Conservation (phyloP, 2,888 invertebrate species). For the Drosophila vallismaia region DNA sequence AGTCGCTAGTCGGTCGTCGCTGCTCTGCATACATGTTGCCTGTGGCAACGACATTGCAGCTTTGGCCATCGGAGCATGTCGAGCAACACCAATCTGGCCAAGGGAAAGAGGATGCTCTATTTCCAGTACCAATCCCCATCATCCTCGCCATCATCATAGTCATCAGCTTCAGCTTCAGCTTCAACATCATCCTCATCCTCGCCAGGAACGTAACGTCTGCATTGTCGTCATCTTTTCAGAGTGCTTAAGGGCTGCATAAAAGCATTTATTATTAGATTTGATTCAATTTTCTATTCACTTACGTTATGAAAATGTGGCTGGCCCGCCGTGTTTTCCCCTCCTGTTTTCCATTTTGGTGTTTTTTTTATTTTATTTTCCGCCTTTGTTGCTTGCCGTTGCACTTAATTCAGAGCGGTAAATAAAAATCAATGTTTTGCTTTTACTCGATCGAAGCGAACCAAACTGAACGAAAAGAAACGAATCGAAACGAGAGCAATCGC, state of each 20-base stretch:
- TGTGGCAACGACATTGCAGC: constrained; percentile 50
- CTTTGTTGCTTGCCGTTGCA: constrained; percentile 41
- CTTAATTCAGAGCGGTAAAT: constrained; percentile 72
- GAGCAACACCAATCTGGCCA: constrained; percentile 65
- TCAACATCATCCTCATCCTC: constrained; percentile 13
- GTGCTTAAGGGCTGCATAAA: constrained; percentile 79
- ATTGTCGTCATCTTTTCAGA: constrained; percentile 73
- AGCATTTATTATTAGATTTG: constrained; percentile 79
- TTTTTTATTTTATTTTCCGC: background rate
- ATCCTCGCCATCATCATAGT: constrained; percentile 2
- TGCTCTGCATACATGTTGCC: constrained; percentile 52
- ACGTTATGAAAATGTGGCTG: constrained; percentile 78
- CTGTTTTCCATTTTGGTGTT: background rate
- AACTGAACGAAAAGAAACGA: constrained; percentile 16
- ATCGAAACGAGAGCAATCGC: constrained; percentile 56
- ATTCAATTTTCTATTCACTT: constrained; percentile 79
- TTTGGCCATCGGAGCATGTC: constrained; percentile 67
- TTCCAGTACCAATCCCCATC: constrained; percentile 16
- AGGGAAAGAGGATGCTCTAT: constrained; percentile 21
- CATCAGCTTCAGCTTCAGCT: background rate
- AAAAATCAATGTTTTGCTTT: constrained; percentile 71
- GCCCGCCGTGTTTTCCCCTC: constrained; percentile 44
- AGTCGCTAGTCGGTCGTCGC: background rate
- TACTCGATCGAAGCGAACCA: constrained; percentile 23
- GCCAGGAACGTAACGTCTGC: constrained; percentile 34